Base-by-base conservation (phyloP, 2,797 vertebrate species). In the Cynopterus sphinx region DNA sequence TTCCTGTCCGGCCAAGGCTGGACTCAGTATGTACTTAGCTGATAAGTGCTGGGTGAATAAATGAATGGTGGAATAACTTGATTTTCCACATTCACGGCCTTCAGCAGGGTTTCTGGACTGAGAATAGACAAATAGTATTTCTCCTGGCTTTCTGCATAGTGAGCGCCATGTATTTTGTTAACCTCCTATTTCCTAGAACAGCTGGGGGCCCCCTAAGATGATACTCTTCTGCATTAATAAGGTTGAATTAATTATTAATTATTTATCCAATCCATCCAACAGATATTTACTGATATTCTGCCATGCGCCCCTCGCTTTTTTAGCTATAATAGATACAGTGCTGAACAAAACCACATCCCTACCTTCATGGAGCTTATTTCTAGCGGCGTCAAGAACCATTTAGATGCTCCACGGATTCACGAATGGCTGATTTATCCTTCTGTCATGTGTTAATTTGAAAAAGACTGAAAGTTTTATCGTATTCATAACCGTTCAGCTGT, bases 401-500 rank as follows among this genome's bases (percentile, higher is more conserved):
- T n/a, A 51, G 67, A 83, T 36, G 39, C 73, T 74, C 51, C 3
- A 1, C 17, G 65, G 53, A 41, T 22, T 43, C n/a, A 53, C 24
- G 71, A 9, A 59, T 49, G 49, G 57, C 59, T 86, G 84, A 75
- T 83, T 90, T 71, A 74, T 74, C 57, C 12, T 55, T 59, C 26
- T 49, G 39, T 57, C 87, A 86, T 86, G 75, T 89, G 36, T 89
- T 86, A 92, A 88, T 71, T 83, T 88, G 93, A 94, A 88, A 96
- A 95, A 67, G 65, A 79, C 88, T 79, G 95, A 39, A 90, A 78
- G 24, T 17, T 71, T n/a, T 43, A 6, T 75, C 83, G 59, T 82
- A 33, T 39, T 82, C 31, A n/a, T 73, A 91, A 89, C 86, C 87
- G 94, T 84, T 88, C 88, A 91, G 78, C 51, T 61, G 43, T 70